These are phyloP conservation scores for Acrocephalus scirpaceus DNA, from an alignment of 2,797 vertebrate genomes.

Conservation along the genomic window DNA sequence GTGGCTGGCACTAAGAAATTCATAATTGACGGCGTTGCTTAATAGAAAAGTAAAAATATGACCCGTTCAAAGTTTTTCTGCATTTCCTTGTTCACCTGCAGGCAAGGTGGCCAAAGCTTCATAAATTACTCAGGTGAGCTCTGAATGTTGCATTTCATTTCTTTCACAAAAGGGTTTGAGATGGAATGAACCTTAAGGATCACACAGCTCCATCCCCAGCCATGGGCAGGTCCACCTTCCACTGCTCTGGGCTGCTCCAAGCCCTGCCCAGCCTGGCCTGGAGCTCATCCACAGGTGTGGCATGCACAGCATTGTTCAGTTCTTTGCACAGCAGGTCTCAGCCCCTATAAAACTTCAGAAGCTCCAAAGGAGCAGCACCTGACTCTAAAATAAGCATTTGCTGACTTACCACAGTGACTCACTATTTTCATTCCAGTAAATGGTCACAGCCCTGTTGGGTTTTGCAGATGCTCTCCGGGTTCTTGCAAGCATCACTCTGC, in stretches of 20 bases:
- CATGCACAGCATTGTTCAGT: not conserved
- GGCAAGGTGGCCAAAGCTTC: not conserved
- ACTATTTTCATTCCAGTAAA: not conserved
- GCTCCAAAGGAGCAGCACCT: not conserved
- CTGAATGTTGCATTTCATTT: fast-evolving
- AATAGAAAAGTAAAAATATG: not conserved
- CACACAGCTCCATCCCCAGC: not conserved
- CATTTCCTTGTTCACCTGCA: not conserved
- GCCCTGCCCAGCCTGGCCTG: not conserved
- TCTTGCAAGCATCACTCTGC: not conserved
- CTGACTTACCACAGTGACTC: not conserved
- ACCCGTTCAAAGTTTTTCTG: not conserved
- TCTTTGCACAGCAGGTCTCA: not conserved
- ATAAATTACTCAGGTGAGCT: not conserved
- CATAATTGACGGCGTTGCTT: not conserved
- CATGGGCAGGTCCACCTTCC: not conserved
- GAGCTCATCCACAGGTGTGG: not conserved
- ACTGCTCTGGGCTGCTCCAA: not conserved
- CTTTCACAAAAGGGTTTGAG: not conserved
- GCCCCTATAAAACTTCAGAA: not conserved
- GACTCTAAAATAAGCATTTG: not conserved
- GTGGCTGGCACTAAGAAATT: not conserved
- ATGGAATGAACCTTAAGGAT: not conserved
- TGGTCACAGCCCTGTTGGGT: not conserved
- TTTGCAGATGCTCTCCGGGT: not conserved